Conservation (phyloP, 2,888 invertebrate species). For the Scotopteryx bipunctaria region DNA sequence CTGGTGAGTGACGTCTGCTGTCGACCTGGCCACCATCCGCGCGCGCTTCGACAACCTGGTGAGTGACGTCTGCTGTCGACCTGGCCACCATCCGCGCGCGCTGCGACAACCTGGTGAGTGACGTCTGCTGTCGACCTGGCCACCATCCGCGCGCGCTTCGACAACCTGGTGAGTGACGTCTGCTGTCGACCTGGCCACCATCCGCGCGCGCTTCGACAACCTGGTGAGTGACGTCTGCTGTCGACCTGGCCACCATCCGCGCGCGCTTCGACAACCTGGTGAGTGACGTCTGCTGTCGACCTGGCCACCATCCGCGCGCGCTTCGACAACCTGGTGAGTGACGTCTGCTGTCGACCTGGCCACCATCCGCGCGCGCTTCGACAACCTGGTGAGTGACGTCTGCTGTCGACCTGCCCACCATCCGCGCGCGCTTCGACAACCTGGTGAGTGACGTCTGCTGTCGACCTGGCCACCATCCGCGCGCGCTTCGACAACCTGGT, state of each 20-base stretch:
- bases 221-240: constrained; percentile 44
- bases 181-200: no score
- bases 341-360: not conserved
- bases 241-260: no score
- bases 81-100: constrained; percentile 84
- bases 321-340: constrained; percentile 62
- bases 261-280: constrained; percentile 67
- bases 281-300: constrained; percentile 27
- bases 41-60: constrained; percentile 67
- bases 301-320: constrained; percentile 84
- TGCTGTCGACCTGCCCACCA: no score
- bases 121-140: not conserved
- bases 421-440: constrained; percentile 76
- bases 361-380: constrained; percentile 82
- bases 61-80: constrained; percentile 27
- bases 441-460: constrained; percentile 44
- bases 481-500: constrained; percentile 67
- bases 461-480: no score
- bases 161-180: constrained; percentile 53
- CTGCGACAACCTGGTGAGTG: constrained; percentile 62
- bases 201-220: constrained; percentile 76
- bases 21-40: no score
- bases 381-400: constrained; percentile 53
- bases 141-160: constrained; percentile 82
- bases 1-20: constrained; percentile 44